Evolutionary conservation across 1,140 invertebrate species (phyloP).

Genomic region (Pseudoatta argentina): DNA sequence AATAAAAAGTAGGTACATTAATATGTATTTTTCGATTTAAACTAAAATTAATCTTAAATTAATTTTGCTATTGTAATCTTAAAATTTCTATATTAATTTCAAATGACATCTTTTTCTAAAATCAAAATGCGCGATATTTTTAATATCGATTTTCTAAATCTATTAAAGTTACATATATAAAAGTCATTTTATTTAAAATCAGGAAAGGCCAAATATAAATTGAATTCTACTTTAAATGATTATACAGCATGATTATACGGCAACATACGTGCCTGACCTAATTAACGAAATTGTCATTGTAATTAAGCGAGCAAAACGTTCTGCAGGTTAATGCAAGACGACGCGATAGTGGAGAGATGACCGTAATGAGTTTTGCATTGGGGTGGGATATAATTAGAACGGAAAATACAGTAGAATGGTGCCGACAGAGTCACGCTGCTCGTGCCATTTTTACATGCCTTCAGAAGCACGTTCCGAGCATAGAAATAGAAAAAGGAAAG

Average conservation of each 20-base stretch:
- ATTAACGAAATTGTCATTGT: conserved; percentile 78
- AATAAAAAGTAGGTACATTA: background rate
- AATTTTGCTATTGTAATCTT: background rate
- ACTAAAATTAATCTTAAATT: conserved; percentile 34
- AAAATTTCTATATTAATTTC: background rate
- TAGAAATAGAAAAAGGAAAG: conserved; percentile 48
- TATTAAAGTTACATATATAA: background rate
- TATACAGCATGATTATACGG: background rate
- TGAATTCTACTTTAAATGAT: background rate
- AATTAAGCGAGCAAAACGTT: conserved; percentile 78
- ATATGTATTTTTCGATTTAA: background rate
- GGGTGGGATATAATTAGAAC: conserved; percentile 53
- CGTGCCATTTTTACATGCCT: conserved; percentile 44
- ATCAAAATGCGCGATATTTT: background rate
- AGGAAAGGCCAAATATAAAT: conserved; percentile 4
- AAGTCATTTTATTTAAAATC: background rate
- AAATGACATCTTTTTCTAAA: background rate
- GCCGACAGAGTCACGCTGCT: conserved; percentile 43
- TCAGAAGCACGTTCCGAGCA: conserved; percentile 32
- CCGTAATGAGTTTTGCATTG: conserved; percentile 57
- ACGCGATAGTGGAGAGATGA: conserved; percentile 63
- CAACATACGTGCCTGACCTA: conserved; percentile 69
- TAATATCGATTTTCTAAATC: background rate
- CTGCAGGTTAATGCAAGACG: conserved; percentile 74
- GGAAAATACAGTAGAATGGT: conserved; percentile 47